Evolutionary conservation across 2,797 vertebrate genomes (phyloP).

Genomic region (Tiaroga cobitis): DNA sequence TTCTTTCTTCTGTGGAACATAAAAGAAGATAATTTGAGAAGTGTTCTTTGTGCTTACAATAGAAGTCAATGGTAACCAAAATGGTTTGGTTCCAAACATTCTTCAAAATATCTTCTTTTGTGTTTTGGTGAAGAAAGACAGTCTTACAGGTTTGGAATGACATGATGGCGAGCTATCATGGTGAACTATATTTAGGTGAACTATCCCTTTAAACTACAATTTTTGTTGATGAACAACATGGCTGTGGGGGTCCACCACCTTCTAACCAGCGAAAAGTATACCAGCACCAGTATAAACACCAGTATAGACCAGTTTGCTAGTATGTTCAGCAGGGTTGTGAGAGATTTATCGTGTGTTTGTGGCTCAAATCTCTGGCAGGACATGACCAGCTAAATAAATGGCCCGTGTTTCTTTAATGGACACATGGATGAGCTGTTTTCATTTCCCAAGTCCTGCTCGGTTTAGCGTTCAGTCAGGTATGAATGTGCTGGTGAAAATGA

Average conservation of each 20-base stretch:
- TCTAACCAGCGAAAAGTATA: background rate
- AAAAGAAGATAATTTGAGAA: background rate
- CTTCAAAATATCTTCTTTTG: background rate
- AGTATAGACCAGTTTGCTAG: background rate
- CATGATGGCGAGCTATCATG: background rate
- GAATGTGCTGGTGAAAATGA: constrained; percentile 19
- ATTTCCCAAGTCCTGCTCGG: constrained; percentile 13
- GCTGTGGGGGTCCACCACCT: background rate
- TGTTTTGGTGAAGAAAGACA: background rate
- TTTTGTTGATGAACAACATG: background rate
- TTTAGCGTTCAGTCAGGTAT: constrained; percentile 31
- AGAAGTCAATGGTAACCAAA: background rate
- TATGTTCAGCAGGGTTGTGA: background rate
- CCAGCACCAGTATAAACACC: background rate
- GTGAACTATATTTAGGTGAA: no score
- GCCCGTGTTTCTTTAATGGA: constrained; percentile 32
- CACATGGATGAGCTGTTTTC: constrained; percentile 35
- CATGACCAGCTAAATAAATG: constrained; percentile 13
- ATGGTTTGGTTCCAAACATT: background rate
- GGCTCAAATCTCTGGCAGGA: constrained; percentile 1
- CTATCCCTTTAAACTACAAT: background rate
- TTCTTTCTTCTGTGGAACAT: background rate
- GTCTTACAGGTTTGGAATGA: background rate
- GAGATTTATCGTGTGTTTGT: background rate
- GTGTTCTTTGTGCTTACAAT: background rate